Evolutionary conservation across 2,113 vertebrate genomes (phyloP), one percentile per base, ranked within the genome.

Genomic region (Noturus placidus): DNA sequence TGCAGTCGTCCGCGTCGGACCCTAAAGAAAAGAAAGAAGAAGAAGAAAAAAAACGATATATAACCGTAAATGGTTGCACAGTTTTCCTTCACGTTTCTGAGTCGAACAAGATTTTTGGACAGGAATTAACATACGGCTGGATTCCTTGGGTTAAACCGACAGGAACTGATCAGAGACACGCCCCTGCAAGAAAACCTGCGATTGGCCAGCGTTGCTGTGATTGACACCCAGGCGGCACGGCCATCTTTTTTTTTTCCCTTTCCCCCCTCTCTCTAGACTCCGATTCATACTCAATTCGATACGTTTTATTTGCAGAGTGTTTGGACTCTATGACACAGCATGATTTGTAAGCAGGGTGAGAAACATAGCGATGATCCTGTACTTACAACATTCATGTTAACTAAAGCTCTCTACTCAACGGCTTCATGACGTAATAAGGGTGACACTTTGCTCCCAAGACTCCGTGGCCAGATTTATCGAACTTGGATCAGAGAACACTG

Each of bases 1-100:
- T 95, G 88, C 93, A 96, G 77, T 97, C 97, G 78, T 97, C 97
- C 87, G 91, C 92, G 88, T 97, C 96, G 52, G 92, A 81, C 80
- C 96, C 97, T 97, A 91, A 82, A 93, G 92, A 33, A 88, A 6
- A 91, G 42, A 30, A 88, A n/a, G 20, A 78, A 82, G 9, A 10
- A 10, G 38, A 81, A 5, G 3, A 91, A 30, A 88, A n/a, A 20
- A 78, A 30, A n/a, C n/a, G 9, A 15, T 11, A 65, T n/a, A 63
- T 8, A 54, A 54, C 10, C 27, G n/a, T 65, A 13, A 46, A 65
- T 65, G 1, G 27, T 11, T 1, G 27, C 61, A 27, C 61, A 20
- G 6, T 57, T 57, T 57, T 20, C 56, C 56, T 61, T 65, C 11
- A 65, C 13, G n/a, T 65, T n/a, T 65, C 25, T 13, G 63, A 65